These are phyloP conservation scores for Coenobita brevimanus DNA, from an alignment of 1,140 invertebrate genomes.

Conservation along the genomic window DNA sequence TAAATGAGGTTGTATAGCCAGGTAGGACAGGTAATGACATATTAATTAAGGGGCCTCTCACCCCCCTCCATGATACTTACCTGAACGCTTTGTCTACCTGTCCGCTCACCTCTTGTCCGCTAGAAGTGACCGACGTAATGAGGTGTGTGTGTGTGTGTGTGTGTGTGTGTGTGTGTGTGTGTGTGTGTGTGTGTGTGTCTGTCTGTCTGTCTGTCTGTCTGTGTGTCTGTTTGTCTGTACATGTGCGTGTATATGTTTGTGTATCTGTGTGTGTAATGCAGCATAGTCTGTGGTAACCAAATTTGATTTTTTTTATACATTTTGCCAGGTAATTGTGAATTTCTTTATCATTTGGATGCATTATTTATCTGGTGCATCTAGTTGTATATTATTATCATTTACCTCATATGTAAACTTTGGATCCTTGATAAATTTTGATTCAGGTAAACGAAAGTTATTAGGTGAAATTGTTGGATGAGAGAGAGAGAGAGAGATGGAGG, in stretches of 20 bases:
- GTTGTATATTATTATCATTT: too few relatives aligned
- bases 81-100: slow-evolving; percentile 25
- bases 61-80: slow-evolving; percentile 10
- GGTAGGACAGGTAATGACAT: slow-evolving; percentile 61
- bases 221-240: neutral
- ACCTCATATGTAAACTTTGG: too few relatives aligned
- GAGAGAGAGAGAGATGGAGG: too few relatives aligned
- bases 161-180: slow-evolving; percentile 32
- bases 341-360: too few relatives aligned
- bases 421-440: too few relatives aligned
- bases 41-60: slow-evolving; percentile 58
- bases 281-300: too few relatives aligned
- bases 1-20: slow-evolving; percentile 61
- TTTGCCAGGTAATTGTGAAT: too few relatives aligned
- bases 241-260: neutral
- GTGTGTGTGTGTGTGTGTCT: neutral
- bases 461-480: too few relatives aligned
- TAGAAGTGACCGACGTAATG: slow-evolving; percentile 45
- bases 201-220: neutral
- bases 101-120: slow-evolving; percentile 27
- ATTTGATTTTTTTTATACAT: too few relatives aligned
- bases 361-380: too few relatives aligned
- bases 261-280: neutral
- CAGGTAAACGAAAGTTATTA: too few relatives aligned
- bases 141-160: slow-evolving; percentile 28